Base-by-base conservation (phyloP, 2,888 invertebrate genomes). In the Synanthedon formicaeformis region DNA sequence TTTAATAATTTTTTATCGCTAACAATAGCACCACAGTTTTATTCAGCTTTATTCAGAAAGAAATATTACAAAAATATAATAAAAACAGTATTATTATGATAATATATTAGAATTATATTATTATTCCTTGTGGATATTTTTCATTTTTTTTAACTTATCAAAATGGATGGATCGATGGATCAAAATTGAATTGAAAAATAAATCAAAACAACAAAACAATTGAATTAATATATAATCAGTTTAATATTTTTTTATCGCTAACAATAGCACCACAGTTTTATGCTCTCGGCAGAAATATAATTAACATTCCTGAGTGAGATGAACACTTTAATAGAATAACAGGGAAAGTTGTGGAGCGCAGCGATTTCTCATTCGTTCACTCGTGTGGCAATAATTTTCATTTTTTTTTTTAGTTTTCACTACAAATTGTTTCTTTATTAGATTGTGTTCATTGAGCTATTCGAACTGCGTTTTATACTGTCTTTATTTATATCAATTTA, bases 271-370 rank as follows among this genome's bases (percentile, higher is more conserved):
- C 45, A n/a, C 45, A n/a, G 45, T 45, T 14, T 45, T 14, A 13
- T 14, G 13, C 45, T 54, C 54, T 48, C 41, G 53, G 52, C 55
- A 52, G 53, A 56, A 61, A 63, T 60, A 67, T 64, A 69, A 75
- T 75, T 71, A 76, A 71, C 67, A 70, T 71, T 73, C 66, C 66
- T 62, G 55, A 34, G 34, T 34, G 34, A 57, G 63, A 51, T 56
- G 54, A 56, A 61, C 57, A 63, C 58, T 62, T 63, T 72, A 66
- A 69, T 69, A 63, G 71, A 73, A 75, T 70, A 74, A 71, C 67
- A 69, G 71, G 70, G 66, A 64, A 64, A 59, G 55, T 63, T 61
- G 61, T 58, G 56, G 57, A 54, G 58, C 60, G 12, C 49, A 49
- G 49, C 6, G 34, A 34, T 34, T 34, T 34, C 34, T 34, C 34